Evolutionary conservation across 2,888 invertebrate genomes (phyloP), one percentile per base, ranked within the genome.

Genomic region (Blastobasis adustella): DNA sequence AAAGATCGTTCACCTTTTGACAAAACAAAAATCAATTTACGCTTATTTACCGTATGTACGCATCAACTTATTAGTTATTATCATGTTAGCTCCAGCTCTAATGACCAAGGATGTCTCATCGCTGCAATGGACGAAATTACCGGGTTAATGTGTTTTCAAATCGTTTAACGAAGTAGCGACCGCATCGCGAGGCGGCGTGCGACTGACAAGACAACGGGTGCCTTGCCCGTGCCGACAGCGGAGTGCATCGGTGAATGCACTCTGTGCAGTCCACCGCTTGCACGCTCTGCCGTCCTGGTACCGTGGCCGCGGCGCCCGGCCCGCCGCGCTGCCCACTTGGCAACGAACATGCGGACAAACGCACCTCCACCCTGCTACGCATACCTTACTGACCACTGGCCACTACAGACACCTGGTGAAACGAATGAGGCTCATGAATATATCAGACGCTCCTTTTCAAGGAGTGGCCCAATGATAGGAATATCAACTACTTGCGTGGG

Each of bases 291-390:
- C 10, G 7, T 9, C 89, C 89, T 86, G 75, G 84, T 89, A 69
- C 49, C 54, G 58, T 69, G 82, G 81, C 78, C 84, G 79, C 78
- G 67, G 64, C 60, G 50, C 63, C 63, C 66, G 73, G 72, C 78
- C 75, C 76, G 74, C 69, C 66, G 69, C 71, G 71, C 76, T 65
- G 80, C 70, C 82, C 85, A 84, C 84, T 85, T 87, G 86, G 82
- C 87, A 87, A 87, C 85, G 73, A 61, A 66, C 71, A 65, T 57
- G 68, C 74, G 62, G 67, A 70, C 70, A 71, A 60, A 66, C 69
- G 64, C 55, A 48, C 37, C 10, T 37, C 8, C 44, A 41, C 49
- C 44, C 37, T 57, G 53, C 70, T 71, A 68, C 63, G 70, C 60
- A 67, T 71, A 62, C 58, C 51, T 46, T 10, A 54, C 59, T 69